Conservation (phyloP, 2,888 invertebrate genomes). For the Ariolimax columbianus region DNA sequence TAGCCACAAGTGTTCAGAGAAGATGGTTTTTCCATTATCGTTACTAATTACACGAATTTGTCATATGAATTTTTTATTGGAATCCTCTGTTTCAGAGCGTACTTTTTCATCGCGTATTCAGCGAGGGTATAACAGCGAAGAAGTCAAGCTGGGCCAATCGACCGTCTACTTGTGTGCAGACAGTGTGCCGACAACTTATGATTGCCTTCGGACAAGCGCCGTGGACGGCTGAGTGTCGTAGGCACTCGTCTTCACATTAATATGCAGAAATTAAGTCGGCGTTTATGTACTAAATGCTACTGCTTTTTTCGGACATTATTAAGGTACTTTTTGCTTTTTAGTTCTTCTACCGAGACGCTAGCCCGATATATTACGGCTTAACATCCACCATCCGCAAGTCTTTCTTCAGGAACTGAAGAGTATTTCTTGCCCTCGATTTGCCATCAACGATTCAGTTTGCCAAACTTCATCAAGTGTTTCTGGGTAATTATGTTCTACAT, state of each 20-base stretch:
- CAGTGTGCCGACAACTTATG: not conserved
- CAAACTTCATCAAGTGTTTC: slow-evolving; percentile 3
- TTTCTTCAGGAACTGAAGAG: slow-evolving; percentile 22
- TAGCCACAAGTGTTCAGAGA: slow-evolving; percentile 35
- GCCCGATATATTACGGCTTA: not conserved
- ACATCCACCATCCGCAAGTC: slow-evolving; percentile 15
- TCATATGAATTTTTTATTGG: slow-evolving; percentile 44
- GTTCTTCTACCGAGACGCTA: not conserved
- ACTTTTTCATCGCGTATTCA: not conserved
- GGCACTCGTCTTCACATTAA: not conserved
- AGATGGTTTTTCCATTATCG: slow-evolving; percentile 49
- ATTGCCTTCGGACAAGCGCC: not conserved
- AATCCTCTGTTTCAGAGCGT: not conserved
- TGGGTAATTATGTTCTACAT: slow-evolving; percentile 12
- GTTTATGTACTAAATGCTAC: slow-evolving; percentile 23
- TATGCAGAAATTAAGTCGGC: not conserved
- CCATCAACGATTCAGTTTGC: not conserved
- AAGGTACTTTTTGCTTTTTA: not conserved
- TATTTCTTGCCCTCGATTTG: slow-evolving; percentile 24
- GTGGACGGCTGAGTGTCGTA: not conserved
- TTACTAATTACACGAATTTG: slow-evolving; percentile 47
- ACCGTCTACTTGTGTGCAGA: not conserved
- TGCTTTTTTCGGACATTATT: slow-evolving; percentile 2
- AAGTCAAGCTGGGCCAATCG: slow-evolving; percentile 36
- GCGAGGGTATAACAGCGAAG: not conserved